Evolutionary conservation across 2,888 invertebrate species (phyloP).

Genomic region (Hemistola chrysoprasaria): DNA sequence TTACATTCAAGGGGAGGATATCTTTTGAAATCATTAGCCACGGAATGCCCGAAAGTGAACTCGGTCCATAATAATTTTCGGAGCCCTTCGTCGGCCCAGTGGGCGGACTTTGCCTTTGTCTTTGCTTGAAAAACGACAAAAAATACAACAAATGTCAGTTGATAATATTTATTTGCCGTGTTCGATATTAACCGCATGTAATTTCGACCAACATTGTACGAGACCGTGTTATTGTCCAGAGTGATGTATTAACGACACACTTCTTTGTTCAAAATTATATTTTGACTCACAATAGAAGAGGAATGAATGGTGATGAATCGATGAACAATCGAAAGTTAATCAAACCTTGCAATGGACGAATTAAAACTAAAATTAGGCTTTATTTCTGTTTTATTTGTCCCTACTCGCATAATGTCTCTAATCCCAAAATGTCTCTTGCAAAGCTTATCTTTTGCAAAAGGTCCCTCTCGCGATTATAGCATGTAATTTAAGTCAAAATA

Average conservation of each 20-base stretch:
- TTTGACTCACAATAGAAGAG: conserved; percentile 11
- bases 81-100: conserved; percentile 63
- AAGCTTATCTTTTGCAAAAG: too few relatives aligned
- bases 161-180: conserved; percentile 71
- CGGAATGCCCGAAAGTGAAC: conserved; percentile 72
- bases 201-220: conserved; percentile 62
- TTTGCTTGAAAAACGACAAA: conserved; percentile 62
- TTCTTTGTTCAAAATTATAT: conserved; percentile 53
- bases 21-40: conserved; percentile 78
- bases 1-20: conserved; percentile 82
- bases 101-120: conserved; percentile 78
- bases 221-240: conserved; percentile 58
- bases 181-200: conserved; percentile 60
- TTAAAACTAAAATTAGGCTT: too few relatives aligned
- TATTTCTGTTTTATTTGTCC: too few relatives aligned
- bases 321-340: conserved; percentile 11
- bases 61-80: conserved; percentile 74
- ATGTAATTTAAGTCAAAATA: too few relatives aligned
- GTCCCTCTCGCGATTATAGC: too few relatives aligned
- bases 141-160: conserved; percentile 64
- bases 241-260: conserved; percentile 59
- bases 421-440: too few relatives aligned
- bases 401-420: too few relatives aligned
- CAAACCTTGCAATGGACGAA: too few relatives aligned
- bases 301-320: conserved; percentile 10